These are phyloP conservation scores for Sebastolobus altivelis DNA, from an alignment of 2,797 vertebrate species.

Conservation along the genomic window DNA sequence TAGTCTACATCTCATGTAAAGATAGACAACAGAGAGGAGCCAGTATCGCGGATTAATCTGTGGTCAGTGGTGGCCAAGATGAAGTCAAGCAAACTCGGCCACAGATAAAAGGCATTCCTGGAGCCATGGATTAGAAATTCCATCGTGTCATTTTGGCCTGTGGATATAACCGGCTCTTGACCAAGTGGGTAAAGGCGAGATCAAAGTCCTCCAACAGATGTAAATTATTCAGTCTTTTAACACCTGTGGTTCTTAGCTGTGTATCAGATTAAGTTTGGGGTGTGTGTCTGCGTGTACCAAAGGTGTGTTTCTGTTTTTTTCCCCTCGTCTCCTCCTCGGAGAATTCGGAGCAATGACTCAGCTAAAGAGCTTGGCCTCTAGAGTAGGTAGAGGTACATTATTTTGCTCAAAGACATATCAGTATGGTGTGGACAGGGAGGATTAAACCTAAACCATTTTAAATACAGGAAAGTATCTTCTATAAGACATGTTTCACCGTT, in stretches of 20 bases:
- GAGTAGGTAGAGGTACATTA: neutral
- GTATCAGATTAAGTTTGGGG: slow-evolving; percentile 28
- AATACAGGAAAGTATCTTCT: neutral
- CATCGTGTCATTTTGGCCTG: neutral
- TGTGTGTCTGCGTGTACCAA: neutral
- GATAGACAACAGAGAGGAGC: neutral
- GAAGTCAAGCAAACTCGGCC: slow-evolving; percentile 4
- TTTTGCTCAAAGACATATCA: neutral
- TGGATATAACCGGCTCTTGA: slow-evolving; percentile 13
- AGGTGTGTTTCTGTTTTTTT: neutral
- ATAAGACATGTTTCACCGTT: neutral
- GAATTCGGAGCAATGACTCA: slow-evolving; percentile 10
- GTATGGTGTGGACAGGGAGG: neutral
- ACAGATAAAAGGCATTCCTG: slow-evolving; percentile 42
- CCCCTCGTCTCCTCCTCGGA: neutral
- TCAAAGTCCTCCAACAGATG: slow-evolving; percentile 38
- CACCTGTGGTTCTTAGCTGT: slow-evolving; percentile 23
- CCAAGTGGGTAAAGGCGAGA: slow-evolving; percentile 21
- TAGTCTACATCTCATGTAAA: neutral
- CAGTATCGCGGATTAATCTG: slow-evolving; percentile 2
- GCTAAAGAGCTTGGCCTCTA: neutral
- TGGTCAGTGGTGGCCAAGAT: neutral
- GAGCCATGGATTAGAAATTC: slow-evolving; percentile 48
- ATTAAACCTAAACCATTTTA: neutral
- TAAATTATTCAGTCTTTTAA: slow-evolving; percentile 53